phyloP scores from a whole-genome alignment of 2,797 vertebrate genomes.

The Galago senegalensis region DNA sequence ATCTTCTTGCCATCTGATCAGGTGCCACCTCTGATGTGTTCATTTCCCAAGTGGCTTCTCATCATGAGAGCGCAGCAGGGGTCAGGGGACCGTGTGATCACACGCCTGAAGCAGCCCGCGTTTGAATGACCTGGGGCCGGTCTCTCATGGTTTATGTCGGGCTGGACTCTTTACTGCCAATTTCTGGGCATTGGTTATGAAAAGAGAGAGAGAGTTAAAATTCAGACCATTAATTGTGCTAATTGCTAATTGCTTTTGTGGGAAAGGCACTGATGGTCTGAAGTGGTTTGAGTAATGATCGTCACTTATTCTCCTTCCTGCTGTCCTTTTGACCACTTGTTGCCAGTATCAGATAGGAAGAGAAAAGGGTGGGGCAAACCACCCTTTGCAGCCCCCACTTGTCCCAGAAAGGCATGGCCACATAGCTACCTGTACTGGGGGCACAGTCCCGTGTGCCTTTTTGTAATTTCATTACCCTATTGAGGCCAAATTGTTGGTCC shows the following conservation, averaged over 20 bases:
- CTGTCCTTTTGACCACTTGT: neutral
- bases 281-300: neutral
- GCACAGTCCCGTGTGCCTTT: neutral
- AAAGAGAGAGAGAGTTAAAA: neutral
- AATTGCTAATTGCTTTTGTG: neutral
- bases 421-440: too few relatives aligned
- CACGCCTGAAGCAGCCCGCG: neutral
- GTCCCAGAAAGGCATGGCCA: fast-evolving
- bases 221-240: neutral
- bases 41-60: neutral
- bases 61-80: neutral
- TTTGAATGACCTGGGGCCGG: neutral
- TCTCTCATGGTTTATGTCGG: neutral
- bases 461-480: neutral
- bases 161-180: neutral
- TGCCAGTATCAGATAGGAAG: neutral
- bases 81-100: neutral
- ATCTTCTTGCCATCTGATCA: neutral
- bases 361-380: neutral
- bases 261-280: neutral
- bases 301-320: neutral
- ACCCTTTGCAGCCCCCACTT: fast-evolving
- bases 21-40: neutral
- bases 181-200: neutral
- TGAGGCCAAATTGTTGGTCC: neutral